Conservation (phyloP, 1,140 invertebrate genomes). For the Palaemon carinicauda region DNA sequence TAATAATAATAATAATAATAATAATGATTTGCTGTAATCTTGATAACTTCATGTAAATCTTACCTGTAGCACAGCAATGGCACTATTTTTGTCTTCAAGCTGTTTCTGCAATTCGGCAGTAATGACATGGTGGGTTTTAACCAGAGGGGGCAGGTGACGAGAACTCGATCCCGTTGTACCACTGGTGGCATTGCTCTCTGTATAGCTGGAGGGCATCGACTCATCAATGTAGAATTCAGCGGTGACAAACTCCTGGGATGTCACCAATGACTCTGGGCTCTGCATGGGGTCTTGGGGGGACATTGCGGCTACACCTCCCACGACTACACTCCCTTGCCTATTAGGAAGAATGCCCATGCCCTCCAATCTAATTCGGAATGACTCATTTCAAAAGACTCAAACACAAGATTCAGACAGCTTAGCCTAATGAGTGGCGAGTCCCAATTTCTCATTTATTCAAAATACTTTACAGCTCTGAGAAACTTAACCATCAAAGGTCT, state of each 20-base stretch:
- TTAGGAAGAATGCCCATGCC: constrained; percentile 5
- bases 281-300: constrained; percentile 61
- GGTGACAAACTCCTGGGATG: constrained; percentile 73
- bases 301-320: constrained; percentile 60
- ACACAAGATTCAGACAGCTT: background rate
- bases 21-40: no score
- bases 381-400: background rate
- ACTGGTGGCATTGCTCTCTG: constrained; percentile 52
- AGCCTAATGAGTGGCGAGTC: no score
- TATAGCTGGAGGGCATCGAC: constrained; percentile 70
- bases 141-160: background rate
- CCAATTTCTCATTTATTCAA: no score
- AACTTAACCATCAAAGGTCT: no score
- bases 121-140: constrained; percentile 60
- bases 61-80: constrained; percentile 74
- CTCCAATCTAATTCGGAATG: constrained; percentile 11
- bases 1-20: no score
- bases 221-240: constrained; percentile 89
- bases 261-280: constrained; percentile 64
- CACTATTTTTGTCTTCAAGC: constrained; percentile 68
- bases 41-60: background rate
- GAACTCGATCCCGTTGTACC: constrained; percentile 54
- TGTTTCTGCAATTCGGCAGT: constrained; percentile 62
- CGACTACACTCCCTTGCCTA: constrained; percentile 25
- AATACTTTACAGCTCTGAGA: no score